Base-by-base conservation (phyloP, 2,113 vertebrate genomes). In the Melanostigma gelatinosum region DNA sequence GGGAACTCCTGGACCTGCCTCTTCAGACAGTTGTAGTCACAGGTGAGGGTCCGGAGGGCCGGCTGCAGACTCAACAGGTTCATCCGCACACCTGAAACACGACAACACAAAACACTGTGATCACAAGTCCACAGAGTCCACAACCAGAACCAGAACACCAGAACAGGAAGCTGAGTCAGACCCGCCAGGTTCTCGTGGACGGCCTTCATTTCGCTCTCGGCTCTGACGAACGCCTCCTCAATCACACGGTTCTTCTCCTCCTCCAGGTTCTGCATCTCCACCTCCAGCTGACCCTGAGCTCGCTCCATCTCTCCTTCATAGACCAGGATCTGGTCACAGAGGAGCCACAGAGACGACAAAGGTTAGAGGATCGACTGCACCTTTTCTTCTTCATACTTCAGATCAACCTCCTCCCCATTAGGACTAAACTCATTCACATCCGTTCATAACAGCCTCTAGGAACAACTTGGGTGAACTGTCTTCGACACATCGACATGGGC, bases 171-270 rank as follows among this genome's bases (percentile, higher is more conserved):
- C 52, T 1, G 11, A 2, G 3, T 32, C 93, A 88, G 78, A 99
- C 98, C 98, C n/a, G 97, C 97, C 83, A 99, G 95, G 91, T 98
- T 99, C 91, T 99, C 96, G 0, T 99, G 98, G 29, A 99, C 98
- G 0, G 97, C 96, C 84, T 97, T 99, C 98, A 99, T 99, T 91
- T 99, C 97, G 72, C 95, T 96, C 91, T 99, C 97, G 0, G 98
- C 97, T 0, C 96, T 87, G 81, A 96, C 93, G 57, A 99, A 99
- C 0, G 97, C 97, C 86, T 99, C 98, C 82, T 98, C 96, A 0
- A 99, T 97, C 76, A 97, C 96, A 0, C 80, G 93, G 93, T 99
- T 97, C 95, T 99, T 99, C 92, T 99, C 97, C 78, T 98, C 97
- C 91, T 99, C 97, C 93, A 99, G 93, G 9, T 91, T 95, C 94